Base-by-base conservation (phyloP, 2,888 invertebrate genomes). In the Phaonia tiefii region DNA sequence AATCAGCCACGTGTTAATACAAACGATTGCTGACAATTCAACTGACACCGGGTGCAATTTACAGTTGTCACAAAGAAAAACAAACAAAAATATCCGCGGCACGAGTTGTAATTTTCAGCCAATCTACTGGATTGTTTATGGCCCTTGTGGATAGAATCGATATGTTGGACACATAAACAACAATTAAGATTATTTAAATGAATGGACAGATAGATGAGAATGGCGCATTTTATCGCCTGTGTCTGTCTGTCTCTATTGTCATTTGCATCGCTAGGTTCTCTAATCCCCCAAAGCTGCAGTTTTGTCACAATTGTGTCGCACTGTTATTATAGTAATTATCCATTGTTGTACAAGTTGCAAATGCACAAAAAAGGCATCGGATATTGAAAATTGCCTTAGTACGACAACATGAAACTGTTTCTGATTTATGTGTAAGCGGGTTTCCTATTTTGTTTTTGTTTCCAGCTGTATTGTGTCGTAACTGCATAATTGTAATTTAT, bases 121-220 rank as follows among this genome's bases (percentile, higher is more conserved):
- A n/a, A n/a, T n/a, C n/a, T n/a, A n/a, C n/a, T n/a, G n/a, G n/a
- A n/a, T n/a, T n/a, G n/a, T n/a, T n/a, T n/a, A n/a, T n/a, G n/a
- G n/a, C n/a, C n/a, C n/a, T n/a, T n/a, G n/a, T n/a, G 15, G 20
- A 26, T 51, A 66, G 31, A 65, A 67, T 56, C 46, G 44, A 49
- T 75, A 54, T 58, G 67, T 58, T 56, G 31, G 11, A 31, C 31
- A 31, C 46, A 66, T 67, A 75, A 69, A 69, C 31, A 75, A 75
- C 56, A 75, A 75, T 75, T 67, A 67, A 66, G 20, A 65, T 26
- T 37, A 31, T 5, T 31, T 5, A 31, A 31, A 31, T 31, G 31
- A 31, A 31, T 31, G 31, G 31, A 20, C 20, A 8, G 20, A 20
- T 20, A 22, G 13, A 60, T 10, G n/a, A n/a, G 49, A 20, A 51